Evolutionary conservation across 1,140 invertebrate species (phyloP).

Genomic region (Idris sp.): DNA sequence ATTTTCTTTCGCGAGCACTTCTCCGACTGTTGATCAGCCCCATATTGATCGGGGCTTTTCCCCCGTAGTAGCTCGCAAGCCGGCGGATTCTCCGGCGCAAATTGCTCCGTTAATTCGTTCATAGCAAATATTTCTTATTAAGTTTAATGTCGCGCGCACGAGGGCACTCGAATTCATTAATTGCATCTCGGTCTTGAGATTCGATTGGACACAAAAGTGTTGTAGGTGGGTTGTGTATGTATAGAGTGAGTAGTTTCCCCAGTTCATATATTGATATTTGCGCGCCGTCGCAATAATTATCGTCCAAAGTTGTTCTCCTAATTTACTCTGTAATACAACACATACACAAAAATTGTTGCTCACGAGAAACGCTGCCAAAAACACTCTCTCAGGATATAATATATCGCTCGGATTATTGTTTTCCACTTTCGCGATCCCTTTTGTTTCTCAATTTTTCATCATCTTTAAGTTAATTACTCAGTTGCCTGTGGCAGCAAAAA

Average conservation of each 20-base stretch:
- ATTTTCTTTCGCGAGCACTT: too few species aligned
- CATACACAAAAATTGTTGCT: constrained; percentile 48
- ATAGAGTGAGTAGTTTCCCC: too few species aligned
- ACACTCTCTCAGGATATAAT: constrained; percentile 76
- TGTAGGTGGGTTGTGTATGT: too few species aligned
- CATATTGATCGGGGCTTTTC: too few species aligned
- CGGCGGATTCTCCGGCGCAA: constrained; percentile 3
- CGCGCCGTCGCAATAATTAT: constrained; percentile 73
- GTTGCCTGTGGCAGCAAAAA: constrained; percentile 61
- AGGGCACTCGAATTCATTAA: constrained; percentile 76
- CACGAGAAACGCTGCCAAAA: too few species aligned
- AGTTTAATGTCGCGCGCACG: constrained; percentile 68
- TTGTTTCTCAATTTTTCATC: constrained; percentile 56
- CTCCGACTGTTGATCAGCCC: too few species aligned
- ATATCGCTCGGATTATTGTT: constrained; percentile 78
- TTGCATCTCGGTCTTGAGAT: constrained; percentile 73
- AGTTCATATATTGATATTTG: constrained; percentile 73
- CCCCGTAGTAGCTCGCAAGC: background rate
- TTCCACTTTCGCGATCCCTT: constrained; percentile 71
- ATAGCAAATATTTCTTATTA: constrained; percentile 68
- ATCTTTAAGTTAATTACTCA: constrained; percentile 78
- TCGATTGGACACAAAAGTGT: constrained; percentile 74
- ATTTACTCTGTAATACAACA: constrained; percentile 50
- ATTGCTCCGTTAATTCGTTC: constrained; percentile 34
- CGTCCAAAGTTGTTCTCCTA: constrained; percentile 50